Evolutionary conservation across 2,797 vertebrate genomes (phyloP), one percentile per base, ranked within the genome.

Genomic region (Morelia viridis): DNA sequence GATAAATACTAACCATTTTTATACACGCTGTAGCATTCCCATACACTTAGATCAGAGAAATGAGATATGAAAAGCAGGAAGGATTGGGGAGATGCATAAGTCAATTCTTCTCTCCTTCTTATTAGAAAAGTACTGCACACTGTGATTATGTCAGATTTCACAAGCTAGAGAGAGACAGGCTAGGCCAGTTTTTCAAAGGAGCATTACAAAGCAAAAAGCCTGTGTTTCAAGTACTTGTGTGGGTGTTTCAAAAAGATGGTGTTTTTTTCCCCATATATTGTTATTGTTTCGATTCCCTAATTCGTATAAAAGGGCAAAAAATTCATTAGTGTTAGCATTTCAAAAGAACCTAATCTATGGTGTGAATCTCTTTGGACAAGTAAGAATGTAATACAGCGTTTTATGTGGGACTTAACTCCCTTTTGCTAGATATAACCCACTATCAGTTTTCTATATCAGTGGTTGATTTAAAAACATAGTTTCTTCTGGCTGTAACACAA

Each of bases 1-100:
- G 95, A 96, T 93, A 94, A 96, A 94, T 93, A 92, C 92, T 46
- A 80, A 92, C 95, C 96, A 95, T 93, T 90, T 90, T 93, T 88
- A 88, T 91, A 93, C 93, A 92, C 12, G 68, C 60, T 93, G 57
- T 92, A 94, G 89, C 12, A 90, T 95, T 97, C 96, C 95, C 58
- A 93, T 90, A 94, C 76, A 3, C 11, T 83, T 76, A 61, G 83
- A 95, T 65, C 9, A 94, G 31, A 90, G 15, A 91, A 93, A 91
- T 91, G 89, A 31, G 2, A 91, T 92, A 89, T 89, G 56, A 3
- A 41, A 64, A 89, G 0, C 88, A 88, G 85, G 2, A 0, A 68
- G 2, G n/a, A 26, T 5, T 57, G 87, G 31, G 50, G 60, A 28
- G 12, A 68, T 61, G 84, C 41, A 17, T 71, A 89, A 89, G 88